Conservation (phyloP, 2,113 vertebrate species). For the Pollimyrus isidori region DNA sequence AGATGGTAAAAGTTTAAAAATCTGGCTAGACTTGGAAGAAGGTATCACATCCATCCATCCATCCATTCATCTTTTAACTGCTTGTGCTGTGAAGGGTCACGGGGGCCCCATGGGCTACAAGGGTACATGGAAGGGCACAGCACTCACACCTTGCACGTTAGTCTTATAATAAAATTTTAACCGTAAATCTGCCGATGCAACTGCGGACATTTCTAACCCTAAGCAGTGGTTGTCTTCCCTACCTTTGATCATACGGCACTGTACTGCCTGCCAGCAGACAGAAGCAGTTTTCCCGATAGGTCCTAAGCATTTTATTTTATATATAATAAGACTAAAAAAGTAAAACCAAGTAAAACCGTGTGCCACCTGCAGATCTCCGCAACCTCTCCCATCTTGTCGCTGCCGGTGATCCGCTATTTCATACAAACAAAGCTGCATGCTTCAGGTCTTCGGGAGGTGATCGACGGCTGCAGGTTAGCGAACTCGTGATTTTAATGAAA, state of each 20-base stretch:
- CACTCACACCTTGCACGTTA: background rate
- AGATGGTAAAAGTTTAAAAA: background rate
- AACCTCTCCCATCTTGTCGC: background rate
- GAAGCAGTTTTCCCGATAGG: background rate
- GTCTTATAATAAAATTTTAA: background rate
- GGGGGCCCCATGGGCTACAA: background rate
- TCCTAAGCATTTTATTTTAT: background rate
- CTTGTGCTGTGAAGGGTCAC: background rate
- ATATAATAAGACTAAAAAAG: background rate
- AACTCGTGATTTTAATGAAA: background rate
- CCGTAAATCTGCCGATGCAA: background rate
- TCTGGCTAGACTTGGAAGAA: background rate
- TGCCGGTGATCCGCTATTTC: background rate
- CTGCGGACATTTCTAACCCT: background rate
- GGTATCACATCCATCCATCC: background rate
- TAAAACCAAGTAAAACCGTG: background rate
- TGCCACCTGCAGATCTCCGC: background rate
- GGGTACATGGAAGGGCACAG: background rate
- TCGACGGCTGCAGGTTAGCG: background rate
- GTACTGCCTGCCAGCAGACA: background rate
- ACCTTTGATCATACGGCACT: background rate
- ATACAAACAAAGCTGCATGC: background rate
- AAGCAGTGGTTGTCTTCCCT: constrained; percentile 14
- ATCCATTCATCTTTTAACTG: background rate
- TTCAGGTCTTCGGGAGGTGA: background rate